Evolutionary conservation across 2,888 invertebrate species (phyloP).

Genomic region (Norana najaformis): DNA sequence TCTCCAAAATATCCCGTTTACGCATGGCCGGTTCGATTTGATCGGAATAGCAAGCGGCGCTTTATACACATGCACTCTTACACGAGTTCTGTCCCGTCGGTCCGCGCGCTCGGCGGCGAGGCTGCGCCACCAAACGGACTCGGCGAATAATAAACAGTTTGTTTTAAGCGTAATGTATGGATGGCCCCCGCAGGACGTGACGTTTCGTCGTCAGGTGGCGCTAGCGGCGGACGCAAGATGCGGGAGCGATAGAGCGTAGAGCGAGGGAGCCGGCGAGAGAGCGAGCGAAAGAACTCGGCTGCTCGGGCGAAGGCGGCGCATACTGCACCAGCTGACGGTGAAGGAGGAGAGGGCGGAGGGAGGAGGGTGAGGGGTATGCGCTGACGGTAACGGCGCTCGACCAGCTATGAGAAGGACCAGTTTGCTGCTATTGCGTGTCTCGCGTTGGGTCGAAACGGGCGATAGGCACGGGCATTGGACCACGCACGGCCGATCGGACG

Average conservation of each 20-base stretch:
- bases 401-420: conserved; percentile 3
- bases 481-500: not conserved
- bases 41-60: not conserved
- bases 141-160: conserved; percentile 15
- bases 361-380: not conserved
- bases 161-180: conserved; percentile 21
- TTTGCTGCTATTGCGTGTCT: conserved; percentile 6
- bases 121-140: not conserved
- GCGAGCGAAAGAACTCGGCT: not conserved
- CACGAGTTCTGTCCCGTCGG: conserved; percentile 13
- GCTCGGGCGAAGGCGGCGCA: not conserved
- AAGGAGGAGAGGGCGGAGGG: not conserved
- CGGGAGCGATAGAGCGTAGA: conserved; percentile 22
- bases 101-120: not conserved
- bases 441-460: not conserved
- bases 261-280: not conserved
- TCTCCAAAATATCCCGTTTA: not conserved
- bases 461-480: not conserved
- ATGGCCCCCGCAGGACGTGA: conserved; percentile 24
- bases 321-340: not conserved
- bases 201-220: conserved; percentile 8
- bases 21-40: not conserved
- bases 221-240: not conserved
- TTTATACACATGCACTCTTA: not conserved
- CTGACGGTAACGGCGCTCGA: not conserved